Evolutionary conservation across 1,140 invertebrate species (phyloP), one percentile per base, ranked within the genome.

Genomic region (Monochamus saltuarius): DNA sequence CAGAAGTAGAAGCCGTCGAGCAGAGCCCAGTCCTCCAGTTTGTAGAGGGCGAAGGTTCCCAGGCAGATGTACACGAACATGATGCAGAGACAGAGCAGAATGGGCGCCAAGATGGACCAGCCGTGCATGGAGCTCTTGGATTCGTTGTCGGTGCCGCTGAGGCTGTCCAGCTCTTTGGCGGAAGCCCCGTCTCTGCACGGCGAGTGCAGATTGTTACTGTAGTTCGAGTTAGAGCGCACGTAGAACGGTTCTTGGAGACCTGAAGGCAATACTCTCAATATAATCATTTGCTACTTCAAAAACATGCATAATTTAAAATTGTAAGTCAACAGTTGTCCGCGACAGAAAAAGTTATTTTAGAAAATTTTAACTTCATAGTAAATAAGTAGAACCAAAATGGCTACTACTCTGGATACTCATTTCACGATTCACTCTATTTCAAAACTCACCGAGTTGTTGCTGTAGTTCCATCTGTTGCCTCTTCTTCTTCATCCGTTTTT

Each of bases 1-100:
- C 93, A 95, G 74, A 96, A 96, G 74, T 95, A 95, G 66, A 92
- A 87, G n/a, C 91, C 92, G 74, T 97, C 92, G 40, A 96, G 81
- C 43, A 93, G 86, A 56, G 85, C 86, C 92, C 91, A 94, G 59
- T 88, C 87, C 76, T 96, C 92, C 64, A 94, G 79, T 67, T 90
- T 87, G 69, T 90, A 88, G 34, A 99, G 85, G 8, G 95, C 84
- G 37, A 95, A 85, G 1, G 95, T 93, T 0, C 97, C 53, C 14
- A 90, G 84, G 54, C 89, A 83, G 40, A 95, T 91, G 70, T 95
- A 95, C 61, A 86, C 86, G 52, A 91, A 83, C 82, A 95, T 91
- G 63, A 89, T 87, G 7, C 83, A 83, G 4, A 92, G 79, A 72
- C 90, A 92, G 19, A 91, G 83, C 40, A 86, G 79, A 34, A 91